These are phyloP conservation scores for Varecia variegata DNA, from an alignment of 2,797 vertebrate genomes.

Conservation along the genomic window DNA sequence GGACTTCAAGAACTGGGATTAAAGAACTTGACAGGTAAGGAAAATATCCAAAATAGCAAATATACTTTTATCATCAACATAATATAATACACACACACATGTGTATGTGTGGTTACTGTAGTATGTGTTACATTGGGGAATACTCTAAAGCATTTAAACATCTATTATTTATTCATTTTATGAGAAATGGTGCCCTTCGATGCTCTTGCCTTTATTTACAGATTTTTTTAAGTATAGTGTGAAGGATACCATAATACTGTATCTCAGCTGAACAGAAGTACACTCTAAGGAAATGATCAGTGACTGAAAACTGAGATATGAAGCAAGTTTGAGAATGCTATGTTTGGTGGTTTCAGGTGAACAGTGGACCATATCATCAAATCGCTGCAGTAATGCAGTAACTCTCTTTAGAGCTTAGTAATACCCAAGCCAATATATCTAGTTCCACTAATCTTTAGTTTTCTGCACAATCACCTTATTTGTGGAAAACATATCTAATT, in stretches of 20 bases:
- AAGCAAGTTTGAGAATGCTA: neutral
- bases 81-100: too few relatives aligned
- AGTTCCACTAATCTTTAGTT: neutral
- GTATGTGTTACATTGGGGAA: neutral
- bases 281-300: constrained; percentile 40
- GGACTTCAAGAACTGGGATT: constrained; percentile 95
- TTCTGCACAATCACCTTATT: neutral
- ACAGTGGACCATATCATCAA: constrained; percentile 29
- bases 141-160: neutral
- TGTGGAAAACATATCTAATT: neutral
- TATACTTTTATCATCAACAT: neutral
- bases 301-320: constrained; percentile 59
- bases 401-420: neutral
- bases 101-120: neutral
- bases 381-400: neutral
- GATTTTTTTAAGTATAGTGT: constrained; percentile 3
- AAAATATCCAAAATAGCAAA: neutral
- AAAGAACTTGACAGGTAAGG: constrained; percentile 94
- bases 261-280: constrained; percentile 63
- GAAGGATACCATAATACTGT: neutral
- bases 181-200: neutral
- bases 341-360: constrained; percentile 33
- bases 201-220: constrained; percentile 24
- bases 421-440: neutral
- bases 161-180: neutral